A percentile compares a stretch with the other conserved stretches of the same genome.
Evolutionary conservation across 2,888 invertebrate species (phyloP).

Genomic region (Melanargia galathea): DNA sequence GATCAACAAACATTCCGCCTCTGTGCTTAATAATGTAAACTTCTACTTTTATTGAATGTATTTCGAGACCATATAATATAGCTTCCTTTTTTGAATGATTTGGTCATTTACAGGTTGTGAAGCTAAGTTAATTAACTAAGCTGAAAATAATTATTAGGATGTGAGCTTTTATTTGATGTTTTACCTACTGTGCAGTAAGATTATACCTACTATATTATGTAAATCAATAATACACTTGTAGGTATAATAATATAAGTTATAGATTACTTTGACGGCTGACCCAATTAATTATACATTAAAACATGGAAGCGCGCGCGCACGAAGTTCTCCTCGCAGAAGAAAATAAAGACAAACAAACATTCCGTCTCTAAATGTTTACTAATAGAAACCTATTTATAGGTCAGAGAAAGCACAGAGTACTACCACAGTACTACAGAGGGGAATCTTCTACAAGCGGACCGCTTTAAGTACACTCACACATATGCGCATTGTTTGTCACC

Average conservation of each 20-base stretch:
- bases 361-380: slow-evolving; percentile 47
- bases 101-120: neutral
- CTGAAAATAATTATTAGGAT: no score
- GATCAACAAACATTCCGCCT: slow-evolving; percentile 28
- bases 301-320: neutral
- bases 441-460: no score
- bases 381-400: slow-evolving; percentile 66
- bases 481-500: no score
- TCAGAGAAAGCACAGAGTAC: slow-evolving; percentile 64
- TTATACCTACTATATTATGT: no score
- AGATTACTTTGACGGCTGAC: slow-evolving; percentile 7
- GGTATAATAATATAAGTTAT: neutral
- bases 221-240: neutral
- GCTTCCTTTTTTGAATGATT: neutral
- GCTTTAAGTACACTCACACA: no score
- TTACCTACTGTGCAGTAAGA: no score
- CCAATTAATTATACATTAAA: slow-evolving; percentile 15
- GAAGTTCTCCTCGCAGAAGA: neutral
- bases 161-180: no score
- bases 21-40: slow-evolving; percentile 4
- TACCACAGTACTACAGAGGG: no score
- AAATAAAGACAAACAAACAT: slow-evolving; percentile 13
- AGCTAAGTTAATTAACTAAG: no score
- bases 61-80: neutral
- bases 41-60: neutral